These are phyloP conservation scores for Ciona savignyi DNA, from an alignment of 23 tunicate species.

Conservation along the genomic window DNA sequence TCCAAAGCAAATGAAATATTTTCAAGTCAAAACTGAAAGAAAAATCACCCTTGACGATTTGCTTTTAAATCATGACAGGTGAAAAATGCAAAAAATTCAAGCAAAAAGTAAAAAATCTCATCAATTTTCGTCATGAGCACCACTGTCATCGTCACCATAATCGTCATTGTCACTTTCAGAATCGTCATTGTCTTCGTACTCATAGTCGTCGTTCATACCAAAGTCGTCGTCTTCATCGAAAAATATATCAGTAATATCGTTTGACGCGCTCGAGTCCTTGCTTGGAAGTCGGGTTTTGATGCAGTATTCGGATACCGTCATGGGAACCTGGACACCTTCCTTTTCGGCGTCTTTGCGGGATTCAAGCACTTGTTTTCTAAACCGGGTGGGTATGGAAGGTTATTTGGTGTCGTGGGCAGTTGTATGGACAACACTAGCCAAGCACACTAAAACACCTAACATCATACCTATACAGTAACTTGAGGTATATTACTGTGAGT, in stretches of 20 bases:
- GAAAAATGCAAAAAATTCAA: conserved; percentile 11
- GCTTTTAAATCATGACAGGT: too few species aligned
- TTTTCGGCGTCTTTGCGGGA: conserved; percentile 87
- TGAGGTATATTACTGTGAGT: too few species aligned
- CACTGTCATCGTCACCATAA: conserved; percentile 78
- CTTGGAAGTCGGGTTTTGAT: conserved; percentile 72
- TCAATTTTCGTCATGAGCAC: conserved; percentile 25
- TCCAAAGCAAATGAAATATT: too few species aligned
- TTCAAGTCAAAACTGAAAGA: too few species aligned
- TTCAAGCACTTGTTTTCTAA: conserved; percentile 86
- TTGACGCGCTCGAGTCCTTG: conserved; percentile 72
- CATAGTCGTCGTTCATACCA: conserved; percentile 51
- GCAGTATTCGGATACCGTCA: conserved; percentile 91
- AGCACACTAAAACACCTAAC: too few species aligned
- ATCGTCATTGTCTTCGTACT: conserved; percentile 44
- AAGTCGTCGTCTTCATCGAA: conserved; percentile 52
- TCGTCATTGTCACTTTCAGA: conserved; percentile 73
- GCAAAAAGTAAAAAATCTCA: too few species aligned
- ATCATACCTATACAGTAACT: too few species aligned
- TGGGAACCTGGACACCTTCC: conserved; percentile 84
- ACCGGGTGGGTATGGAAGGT: too few species aligned
- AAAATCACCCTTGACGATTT: too few species aligned
- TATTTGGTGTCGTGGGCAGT: too few species aligned
- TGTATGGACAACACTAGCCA: neutral
- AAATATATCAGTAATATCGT: conserved; percentile 62